Evolutionary conservation across 1,140 invertebrate species (phyloP).

Genomic region (Gryllus bimaculatus): DNA sequence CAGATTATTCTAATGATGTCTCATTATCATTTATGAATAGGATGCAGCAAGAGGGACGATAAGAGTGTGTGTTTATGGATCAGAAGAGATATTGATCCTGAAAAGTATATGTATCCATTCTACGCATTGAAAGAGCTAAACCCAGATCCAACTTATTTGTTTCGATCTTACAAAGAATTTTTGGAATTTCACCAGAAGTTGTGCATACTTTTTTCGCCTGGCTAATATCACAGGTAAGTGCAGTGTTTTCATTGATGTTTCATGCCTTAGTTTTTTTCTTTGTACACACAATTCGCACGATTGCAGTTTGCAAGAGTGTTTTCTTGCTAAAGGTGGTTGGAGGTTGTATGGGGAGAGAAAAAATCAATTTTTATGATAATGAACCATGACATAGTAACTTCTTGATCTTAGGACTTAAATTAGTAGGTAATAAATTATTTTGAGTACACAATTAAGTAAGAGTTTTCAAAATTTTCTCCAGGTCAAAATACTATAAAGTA

Average conservation of each 20-base stretch:
- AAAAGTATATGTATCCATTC: slow-evolving; percentile 97
- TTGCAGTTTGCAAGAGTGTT: no score
- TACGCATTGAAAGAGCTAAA: slow-evolving; percentile 80
- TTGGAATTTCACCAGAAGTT: slow-evolving; percentile 93
- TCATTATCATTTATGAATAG: slow-evolving; percentile 36
- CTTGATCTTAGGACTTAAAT: no score
- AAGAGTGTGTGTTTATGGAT: slow-evolving; percentile 76
- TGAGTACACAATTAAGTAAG: no score
- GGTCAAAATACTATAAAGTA: no score
- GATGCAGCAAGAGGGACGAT: slow-evolving; percentile 81
- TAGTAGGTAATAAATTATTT: not conserved
- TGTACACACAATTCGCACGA: not conserved
- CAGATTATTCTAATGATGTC: no score
- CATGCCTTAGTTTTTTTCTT: not conserved
- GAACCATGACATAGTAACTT: no score
- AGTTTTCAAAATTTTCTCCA: no score
- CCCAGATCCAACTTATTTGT: slow-evolving; percentile 73
- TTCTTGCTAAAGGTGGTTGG: no score
- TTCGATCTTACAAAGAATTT: slow-evolving; percentile 93
- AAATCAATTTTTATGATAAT: no score
- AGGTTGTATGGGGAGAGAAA: no score
- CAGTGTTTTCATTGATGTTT: not conserved
- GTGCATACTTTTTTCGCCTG: slow-evolving; percentile 82
- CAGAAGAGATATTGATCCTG: slow-evolving; percentile 94
- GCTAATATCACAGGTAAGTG: slow-evolving; percentile 69